Conservation (phyloP, 2,888 invertebrate genomes). For the Phyllotreta striolata region DNA sequence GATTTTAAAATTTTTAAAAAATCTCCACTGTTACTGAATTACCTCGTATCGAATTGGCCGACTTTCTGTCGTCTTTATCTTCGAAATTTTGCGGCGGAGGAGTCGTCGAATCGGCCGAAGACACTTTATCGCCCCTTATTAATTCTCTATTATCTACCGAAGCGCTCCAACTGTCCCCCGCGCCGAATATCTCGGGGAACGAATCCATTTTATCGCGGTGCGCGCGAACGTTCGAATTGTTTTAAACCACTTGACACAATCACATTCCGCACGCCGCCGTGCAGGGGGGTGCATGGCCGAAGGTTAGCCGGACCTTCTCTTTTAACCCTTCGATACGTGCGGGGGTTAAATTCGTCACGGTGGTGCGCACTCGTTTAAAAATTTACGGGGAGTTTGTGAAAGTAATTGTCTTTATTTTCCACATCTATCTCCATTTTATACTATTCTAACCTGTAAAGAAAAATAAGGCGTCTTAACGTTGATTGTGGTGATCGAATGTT, state of each 20-base stretch:
- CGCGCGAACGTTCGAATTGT: slow-evolving; percentile 21
- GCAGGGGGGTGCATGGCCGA: slow-evolving; percentile 50
- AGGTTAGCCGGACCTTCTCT: slow-evolving; percentile 31
- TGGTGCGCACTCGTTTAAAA: slow-evolving; percentile 1
- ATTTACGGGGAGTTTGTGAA: slow-evolving; percentile 3
- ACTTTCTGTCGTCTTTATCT: slow-evolving; percentile 66
- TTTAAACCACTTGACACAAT: slow-evolving; percentile 28
- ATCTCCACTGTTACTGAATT: slow-evolving; percentile 25
- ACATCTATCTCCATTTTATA: slow-evolving; percentile 43
- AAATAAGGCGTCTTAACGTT: slow-evolving; percentile 11
- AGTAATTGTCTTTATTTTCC: slow-evolving; percentile 19
- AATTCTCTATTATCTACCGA: slow-evolving; percentile 41
- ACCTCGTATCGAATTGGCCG: slow-evolving; percentile 75
- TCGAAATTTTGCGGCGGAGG: slow-evolving; percentile 62
- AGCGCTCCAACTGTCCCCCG: slow-evolving; percentile 53
- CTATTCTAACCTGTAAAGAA: slow-evolving; percentile 31
- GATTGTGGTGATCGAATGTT: too few species aligned
- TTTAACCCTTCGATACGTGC: slow-evolving; percentile 2
- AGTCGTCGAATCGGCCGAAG: slow-evolving; percentile 68
- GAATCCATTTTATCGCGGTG: slow-evolving; percentile 60
- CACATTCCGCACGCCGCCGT: slow-evolving; percentile 30
- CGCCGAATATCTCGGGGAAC: slow-evolving; percentile 61
- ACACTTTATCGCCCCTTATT: slow-evolving; percentile 48
- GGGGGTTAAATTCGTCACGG: background rate
- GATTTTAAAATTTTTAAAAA: background rate